phyloP scores from a whole-genome alignment of 2,113 vertebrate species.

The Nansenia antarctica region DNA sequence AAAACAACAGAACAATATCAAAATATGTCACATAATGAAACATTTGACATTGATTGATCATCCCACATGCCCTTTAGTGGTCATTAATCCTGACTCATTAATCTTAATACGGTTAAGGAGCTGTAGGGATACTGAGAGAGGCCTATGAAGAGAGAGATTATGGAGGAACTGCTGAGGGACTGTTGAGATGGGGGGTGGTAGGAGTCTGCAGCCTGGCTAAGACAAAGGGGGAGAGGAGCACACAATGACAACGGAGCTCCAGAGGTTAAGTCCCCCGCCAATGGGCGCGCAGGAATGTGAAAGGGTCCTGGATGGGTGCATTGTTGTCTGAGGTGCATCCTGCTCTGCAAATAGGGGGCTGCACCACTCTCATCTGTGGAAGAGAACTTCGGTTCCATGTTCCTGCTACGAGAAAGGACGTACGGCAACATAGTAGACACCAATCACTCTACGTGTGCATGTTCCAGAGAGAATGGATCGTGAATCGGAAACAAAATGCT shows the following conservation, averaged over 20 bases:
- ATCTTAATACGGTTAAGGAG: neutral
- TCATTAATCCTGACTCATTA: neutral
- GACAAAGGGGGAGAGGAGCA: constrained; percentile 23
- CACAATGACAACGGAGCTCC: constrained; percentile 64
- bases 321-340: constrained; percentile 73
- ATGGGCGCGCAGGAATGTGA: constrained; percentile 70
- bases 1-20: neutral
- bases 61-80: neutral
- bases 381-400: neutral
- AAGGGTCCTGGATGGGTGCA: constrained; percentile 48
- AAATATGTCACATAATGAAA: too few species aligned
- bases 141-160: neutral
- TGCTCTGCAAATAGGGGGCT: constrained; percentile 59
- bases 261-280: constrained; percentile 61
- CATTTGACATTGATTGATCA: neutral
- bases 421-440: neutral
- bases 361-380: constrained; percentile 9
- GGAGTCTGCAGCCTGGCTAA: constrained; percentile 12
- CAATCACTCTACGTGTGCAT: neutral
- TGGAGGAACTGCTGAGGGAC: constrained; percentile 7
- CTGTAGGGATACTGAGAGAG: neutral
- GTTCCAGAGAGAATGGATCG: neutral
- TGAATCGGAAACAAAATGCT: neutral
- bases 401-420: neutral
- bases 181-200: constrained; percentile 14